Evolutionary conservation across 2,797 vertebrate genomes (phyloP).

Genomic region (Protonibea diacanthus): DNA sequence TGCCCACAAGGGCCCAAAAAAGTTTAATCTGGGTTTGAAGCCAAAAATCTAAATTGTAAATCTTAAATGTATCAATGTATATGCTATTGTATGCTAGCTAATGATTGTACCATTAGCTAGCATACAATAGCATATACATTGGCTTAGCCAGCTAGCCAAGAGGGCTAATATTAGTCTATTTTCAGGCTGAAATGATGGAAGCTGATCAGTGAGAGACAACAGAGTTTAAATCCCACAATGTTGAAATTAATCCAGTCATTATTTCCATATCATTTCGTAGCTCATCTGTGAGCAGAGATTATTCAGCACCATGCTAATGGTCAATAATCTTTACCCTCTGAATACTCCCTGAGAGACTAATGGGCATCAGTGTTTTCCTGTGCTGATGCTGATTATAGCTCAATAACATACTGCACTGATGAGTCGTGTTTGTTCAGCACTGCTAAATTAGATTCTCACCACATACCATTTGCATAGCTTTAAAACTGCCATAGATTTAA

Average conservation of each 20-base stretch:
- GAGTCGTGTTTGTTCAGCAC: conserved; percentile 32
- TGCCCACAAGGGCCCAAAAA: not conserved
- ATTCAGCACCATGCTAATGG: not conserved
- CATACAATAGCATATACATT: too few relatives aligned
- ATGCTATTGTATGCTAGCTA: too few relatives aligned
- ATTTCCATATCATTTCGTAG: too few relatives aligned
- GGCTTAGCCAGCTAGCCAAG: too few relatives aligned
- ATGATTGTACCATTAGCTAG: too few relatives aligned
- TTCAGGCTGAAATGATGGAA: not conserved
- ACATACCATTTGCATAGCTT: conserved; percentile 31
- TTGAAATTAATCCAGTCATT: too few relatives aligned
- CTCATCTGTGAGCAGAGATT: not conserved
- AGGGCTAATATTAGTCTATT: not conserved
- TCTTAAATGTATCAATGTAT: too few relatives aligned
- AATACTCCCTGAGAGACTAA: not conserved
- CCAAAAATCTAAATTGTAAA: too few relatives aligned
- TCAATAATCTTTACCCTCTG: not conserved
- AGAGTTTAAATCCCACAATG: not conserved
- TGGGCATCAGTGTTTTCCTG: conserved; percentile 21
- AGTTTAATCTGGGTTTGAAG: not conserved
- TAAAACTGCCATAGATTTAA: conserved; percentile 12
- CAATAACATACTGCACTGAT: conserved; percentile 17
- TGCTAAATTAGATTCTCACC: conserved; percentile 28
- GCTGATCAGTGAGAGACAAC: not conserved
- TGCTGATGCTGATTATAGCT: conserved; percentile 10